A percentile compares a stretch with the other conserved stretches of the same genome.
Evolutionary conservation across 2,888 invertebrate species (phyloP).

Genomic region (Melipona beecheii): DNA sequence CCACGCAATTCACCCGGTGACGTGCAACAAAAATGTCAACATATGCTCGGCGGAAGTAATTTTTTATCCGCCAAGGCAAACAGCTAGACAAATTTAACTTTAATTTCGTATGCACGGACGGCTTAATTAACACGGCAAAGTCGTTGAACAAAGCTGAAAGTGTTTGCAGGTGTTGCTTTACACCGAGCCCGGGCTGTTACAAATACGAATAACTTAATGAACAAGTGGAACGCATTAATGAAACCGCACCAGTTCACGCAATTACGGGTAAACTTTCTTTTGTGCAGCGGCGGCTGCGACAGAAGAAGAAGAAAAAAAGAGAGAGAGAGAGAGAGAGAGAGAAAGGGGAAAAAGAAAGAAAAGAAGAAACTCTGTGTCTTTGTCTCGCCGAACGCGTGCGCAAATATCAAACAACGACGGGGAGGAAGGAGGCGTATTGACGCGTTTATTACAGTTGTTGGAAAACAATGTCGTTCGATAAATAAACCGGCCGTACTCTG

Average conservation of each 20-base stretch:
- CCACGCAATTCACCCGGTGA: not conserved
- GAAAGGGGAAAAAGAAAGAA: not conserved
- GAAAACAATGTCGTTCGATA: constrained; percentile 29
- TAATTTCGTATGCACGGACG: constrained; percentile 35
- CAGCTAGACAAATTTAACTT: constrained; percentile 43
- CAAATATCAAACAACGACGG: constrained; percentile 6
- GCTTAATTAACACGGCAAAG: constrained; percentile 43
- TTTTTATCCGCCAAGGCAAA: constrained; percentile 35
- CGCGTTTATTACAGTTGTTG: constrained; percentile 6
- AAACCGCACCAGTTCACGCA: constrained; percentile 5
- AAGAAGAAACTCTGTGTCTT: not conserved
- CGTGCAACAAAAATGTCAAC: constrained; percentile 7
- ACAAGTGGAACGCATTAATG: constrained; percentile 43
- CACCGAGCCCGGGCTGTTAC: constrained; percentile 8
- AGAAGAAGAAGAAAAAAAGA: not conserved
- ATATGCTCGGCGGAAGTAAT: not conserved
- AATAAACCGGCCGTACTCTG: constrained; percentile 10
- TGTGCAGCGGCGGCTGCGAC: not conserved
- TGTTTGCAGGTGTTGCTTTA: constrained; percentile 36
- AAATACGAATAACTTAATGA: constrained; percentile 52
- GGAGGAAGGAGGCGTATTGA: not conserved
- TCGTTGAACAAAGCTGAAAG: constrained; percentile 47
- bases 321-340: not conserved
- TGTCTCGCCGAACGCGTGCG: not conserved
- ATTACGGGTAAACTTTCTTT: constrained; percentile 20